Conservation (phyloP, 2,888 invertebrate species). For the Dryobota labecula region DNA sequence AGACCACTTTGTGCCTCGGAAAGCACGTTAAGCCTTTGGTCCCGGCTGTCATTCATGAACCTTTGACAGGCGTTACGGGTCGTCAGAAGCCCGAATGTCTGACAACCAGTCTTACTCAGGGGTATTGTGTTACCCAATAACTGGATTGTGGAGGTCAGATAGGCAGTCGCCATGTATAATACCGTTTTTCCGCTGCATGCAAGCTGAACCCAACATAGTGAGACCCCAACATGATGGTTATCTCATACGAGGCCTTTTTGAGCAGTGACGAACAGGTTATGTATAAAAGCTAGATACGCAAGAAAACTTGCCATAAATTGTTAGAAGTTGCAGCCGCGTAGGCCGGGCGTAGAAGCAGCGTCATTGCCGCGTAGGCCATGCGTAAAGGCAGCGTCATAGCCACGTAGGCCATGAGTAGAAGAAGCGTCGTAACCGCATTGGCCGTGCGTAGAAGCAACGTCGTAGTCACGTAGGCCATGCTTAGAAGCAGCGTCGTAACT, state of each 20-base stretch:
- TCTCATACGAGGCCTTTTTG: neutral
- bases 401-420: neutral
- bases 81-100: neutral
- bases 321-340: neutral
- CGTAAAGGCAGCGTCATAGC: neutral
- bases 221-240: too few relatives aligned
- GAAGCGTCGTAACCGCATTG: neutral
- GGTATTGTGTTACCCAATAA: too few relatives aligned
- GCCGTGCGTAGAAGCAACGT: neutral
- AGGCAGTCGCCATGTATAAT: neutral
- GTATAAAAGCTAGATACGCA: too few relatives aligned
- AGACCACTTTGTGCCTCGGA: too few relatives aligned
- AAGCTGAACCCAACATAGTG: neutral
- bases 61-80: too few relatives aligned
- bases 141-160: neutral
- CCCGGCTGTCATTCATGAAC: too few relatives aligned
- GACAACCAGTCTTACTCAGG: neutral
- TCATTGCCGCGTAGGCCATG: neutral
- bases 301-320: neutral
- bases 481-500: neutral
- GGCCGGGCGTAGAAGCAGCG: neutral
- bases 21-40: too few relatives aligned
- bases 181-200: neutral
- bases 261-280: neutral
- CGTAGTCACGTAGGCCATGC: too few relatives aligned